A percentile compares a stretch with the other conserved stretches of the same genome.
Conservation (phyloP, 2,797 vertebrate genomes). For the Poecile montanus region DNA sequence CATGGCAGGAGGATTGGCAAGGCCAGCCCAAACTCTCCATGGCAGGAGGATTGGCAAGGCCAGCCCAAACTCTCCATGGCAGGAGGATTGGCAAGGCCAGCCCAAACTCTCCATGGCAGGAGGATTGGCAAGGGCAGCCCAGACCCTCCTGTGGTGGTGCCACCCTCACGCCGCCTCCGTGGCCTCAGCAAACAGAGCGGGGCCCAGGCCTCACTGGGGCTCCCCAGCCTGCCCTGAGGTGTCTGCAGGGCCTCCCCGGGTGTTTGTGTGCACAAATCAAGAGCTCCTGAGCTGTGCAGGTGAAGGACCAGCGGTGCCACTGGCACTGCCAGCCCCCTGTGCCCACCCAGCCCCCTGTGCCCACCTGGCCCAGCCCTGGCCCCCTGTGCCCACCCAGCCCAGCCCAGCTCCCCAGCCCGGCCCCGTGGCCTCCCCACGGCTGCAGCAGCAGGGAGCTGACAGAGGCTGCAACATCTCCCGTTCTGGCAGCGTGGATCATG, state of each 20-base stretch:
- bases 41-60: no score
- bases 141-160: neutral
- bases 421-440: neutral
- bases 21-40: no score
- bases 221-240: neutral
- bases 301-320: fast-evolving
- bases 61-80: no score
- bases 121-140: no score
- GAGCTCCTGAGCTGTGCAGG: neutral
- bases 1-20: no score
- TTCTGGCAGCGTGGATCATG: no score
- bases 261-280: neutral
- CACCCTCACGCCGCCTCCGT: fast-evolving
- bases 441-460: neutral
- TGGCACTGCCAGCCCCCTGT: neutral
- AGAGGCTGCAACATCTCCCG: fast-evolving
- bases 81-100: no score
- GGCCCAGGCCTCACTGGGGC: neutral
- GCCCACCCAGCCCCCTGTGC: no score
- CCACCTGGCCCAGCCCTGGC: fast-evolving
- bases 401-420: no score
- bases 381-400: fast-evolving
- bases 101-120: no score
- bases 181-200: neutral
- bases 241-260: neutral